Base-by-base conservation (phyloP, 2,888 invertebrate species). In the Tineola bisselliella region DNA sequence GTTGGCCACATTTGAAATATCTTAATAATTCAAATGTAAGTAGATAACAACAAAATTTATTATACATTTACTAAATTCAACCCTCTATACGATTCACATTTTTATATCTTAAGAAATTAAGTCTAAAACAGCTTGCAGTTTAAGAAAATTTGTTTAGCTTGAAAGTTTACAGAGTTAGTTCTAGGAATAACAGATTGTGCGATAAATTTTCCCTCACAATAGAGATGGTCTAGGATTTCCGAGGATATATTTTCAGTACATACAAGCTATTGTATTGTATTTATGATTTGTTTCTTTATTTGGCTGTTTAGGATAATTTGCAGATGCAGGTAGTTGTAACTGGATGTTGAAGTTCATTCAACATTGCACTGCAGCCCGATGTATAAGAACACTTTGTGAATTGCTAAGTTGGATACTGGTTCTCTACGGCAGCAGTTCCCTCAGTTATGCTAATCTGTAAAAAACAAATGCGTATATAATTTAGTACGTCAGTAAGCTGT, bases 21-120 rank as follows among this genome's bases (percentile, higher is more conserved):
- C 13, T 15, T 57, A 30, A 60, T 48, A 60, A 60, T 44, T 30
- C 48, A 30, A 44, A 44, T 15, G 30, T 57, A 31, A 30, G 60
- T 17, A 44, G 12, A 60, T 15, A 60, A 60, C 44, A 60, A 44
- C 43, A 44, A 44, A 60, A 44, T 60, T 60, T 44, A 8, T 43
- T 60, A 11, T 25, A 11, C 38, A 59, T 33, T 44, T 4, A 33
- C 17, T 25, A 17, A 18, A 43, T 33, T 59, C 60, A 44, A 60
- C 60, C 44, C 31, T 25, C 19, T 30, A 60, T 60, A 60, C 44
- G 44, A 44, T 57, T 57, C 57, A 3, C 25, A 44, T 60, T 44
- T 60, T 60, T 60, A 48, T 60, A 44, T 30, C 44, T 25, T 25
- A 6, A 25, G 6, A 25, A 6, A 25, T 25, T 6, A 25, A 6